Conservation (phyloP, 2,113 vertebrate species). For the Calonectris borealis region DNA sequence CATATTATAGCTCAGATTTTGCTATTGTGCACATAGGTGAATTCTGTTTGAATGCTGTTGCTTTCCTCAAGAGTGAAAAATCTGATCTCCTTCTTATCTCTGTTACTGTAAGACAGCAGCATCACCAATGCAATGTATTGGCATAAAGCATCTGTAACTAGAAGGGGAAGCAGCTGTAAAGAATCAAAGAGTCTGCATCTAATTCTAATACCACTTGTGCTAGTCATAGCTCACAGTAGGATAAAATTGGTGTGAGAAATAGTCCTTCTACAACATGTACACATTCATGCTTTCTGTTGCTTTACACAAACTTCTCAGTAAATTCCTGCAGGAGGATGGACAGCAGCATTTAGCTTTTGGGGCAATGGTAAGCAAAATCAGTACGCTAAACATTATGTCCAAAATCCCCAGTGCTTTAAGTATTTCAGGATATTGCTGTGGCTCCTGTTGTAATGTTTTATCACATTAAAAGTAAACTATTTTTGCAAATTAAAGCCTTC, state of each 20-base stretch:
- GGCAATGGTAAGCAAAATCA: not conserved
- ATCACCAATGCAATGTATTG: not conserved
- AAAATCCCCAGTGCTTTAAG: not conserved
- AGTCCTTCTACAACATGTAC: not conserved
- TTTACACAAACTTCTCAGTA: not conserved
- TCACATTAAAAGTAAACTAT: slow-evolving; percentile 66
- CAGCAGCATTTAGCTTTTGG: not conserved
- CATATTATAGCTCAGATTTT: not conserved
- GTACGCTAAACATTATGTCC: not conserved
- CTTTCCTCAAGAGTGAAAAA: not conserved
- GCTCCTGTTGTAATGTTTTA: slow-evolving; percentile 52
- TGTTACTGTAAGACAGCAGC: not conserved
- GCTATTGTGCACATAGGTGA: not conserved
- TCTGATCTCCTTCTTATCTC: not conserved
- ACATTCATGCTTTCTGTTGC: not conserved
- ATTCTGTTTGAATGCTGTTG: slow-evolving; percentile 16
- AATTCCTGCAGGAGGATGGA: not conserved
- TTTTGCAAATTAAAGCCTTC: slow-evolving; percentile 75
- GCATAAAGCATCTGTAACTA: not conserved
- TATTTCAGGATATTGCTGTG: not conserved
- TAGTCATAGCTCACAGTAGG: not conserved
- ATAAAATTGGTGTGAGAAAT: not conserved
- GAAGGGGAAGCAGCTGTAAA: not conserved
- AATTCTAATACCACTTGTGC: not conserved
- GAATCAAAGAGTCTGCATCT: not conserved